These are phyloP conservation scores for Melanotaenia nigrans DNA, from an alignment of 2,797 vertebrate species.

Conservation along the genomic window DNA sequence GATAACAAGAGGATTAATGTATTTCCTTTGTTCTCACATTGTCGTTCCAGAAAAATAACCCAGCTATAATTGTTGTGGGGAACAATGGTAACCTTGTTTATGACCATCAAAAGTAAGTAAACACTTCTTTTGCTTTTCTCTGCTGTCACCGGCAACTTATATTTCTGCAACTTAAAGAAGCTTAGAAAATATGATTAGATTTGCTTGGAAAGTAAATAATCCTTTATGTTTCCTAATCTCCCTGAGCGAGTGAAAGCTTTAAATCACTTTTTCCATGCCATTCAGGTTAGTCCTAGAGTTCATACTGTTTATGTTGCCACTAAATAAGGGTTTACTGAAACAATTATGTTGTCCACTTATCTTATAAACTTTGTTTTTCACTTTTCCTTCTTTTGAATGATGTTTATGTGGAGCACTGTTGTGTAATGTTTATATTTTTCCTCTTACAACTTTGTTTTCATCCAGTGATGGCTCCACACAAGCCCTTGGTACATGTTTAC, in stretches of 20 bases:
- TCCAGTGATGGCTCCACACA: constrained; percentile 91
- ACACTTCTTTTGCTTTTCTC: constrained; percentile 53
- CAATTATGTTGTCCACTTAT: constrained; percentile 52
- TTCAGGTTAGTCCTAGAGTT: constrained; percentile 45
- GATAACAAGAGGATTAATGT: constrained; percentile 47
- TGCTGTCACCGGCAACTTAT: constrained; percentile 54
- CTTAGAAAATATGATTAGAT: constrained; percentile 84
- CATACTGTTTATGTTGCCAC: constrained; percentile 37
- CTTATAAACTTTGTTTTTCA: constrained; percentile 14
- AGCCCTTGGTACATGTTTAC: constrained; percentile 91
- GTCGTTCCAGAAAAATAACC: constrained; percentile 94
- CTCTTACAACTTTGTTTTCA: constrained; percentile 32
- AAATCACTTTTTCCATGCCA: constrained; percentile 69
- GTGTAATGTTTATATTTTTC: constrained; percentile 8
- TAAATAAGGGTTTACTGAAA: constrained; percentile 54
- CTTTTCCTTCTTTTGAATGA: background rate
- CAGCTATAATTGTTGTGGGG: constrained; percentile 90
- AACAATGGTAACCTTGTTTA: constrained; percentile 95
- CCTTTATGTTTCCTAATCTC: constrained; percentile 78
- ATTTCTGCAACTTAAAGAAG: constrained; percentile 77
- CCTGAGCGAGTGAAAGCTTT: constrained; percentile 74
- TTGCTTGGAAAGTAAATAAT: constrained; percentile 81
- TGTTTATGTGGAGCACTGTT: background rate
- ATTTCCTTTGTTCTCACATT: constrained; percentile 39
- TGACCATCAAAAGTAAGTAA: constrained; percentile 96